Percentiles rank a stretch among this genome's conserved stretches.
Conservation (phyloP, 1,140 invertebrate species). For the Parapsyche elsis region DNA sequence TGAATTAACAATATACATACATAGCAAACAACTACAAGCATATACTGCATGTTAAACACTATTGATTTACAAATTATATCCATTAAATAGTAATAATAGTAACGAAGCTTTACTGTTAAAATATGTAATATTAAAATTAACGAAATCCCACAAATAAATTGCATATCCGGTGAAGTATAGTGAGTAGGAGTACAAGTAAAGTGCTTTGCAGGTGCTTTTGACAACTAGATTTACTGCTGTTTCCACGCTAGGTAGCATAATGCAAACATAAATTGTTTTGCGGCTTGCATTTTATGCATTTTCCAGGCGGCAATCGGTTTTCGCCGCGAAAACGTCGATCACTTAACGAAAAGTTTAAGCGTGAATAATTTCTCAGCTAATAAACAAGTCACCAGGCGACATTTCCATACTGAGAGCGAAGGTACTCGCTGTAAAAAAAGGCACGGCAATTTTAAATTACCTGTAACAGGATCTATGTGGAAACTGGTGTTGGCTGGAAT, state of each 20-base stretch:
- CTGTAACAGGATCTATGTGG: slow-evolving; percentile 82
- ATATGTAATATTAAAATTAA: too few species aligned
- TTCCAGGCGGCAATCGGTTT: slow-evolving; percentile 20
- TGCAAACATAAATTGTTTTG: slow-evolving; percentile 35
- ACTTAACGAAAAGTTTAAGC: not conserved
- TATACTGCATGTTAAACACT: too few species aligned
- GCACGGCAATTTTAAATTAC: slow-evolving; percentile 67
- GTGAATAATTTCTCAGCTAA: slow-evolving; percentile 5
- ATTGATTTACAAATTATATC: too few species aligned
- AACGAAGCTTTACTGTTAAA: too few species aligned
- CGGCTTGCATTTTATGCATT: slow-evolving; percentile 23
- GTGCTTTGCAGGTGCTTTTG: slow-evolving; percentile 34
- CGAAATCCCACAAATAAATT: not conserved
- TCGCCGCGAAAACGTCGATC: slow-evolving; percentile 27
- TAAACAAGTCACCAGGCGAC: not conserved
- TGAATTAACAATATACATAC: too few species aligned
- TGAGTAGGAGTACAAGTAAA: slow-evolving; percentile 24
- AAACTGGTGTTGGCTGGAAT: slow-evolving; percentile 87
- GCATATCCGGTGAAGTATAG: not conserved
- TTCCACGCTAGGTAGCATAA: slow-evolving; percentile 43
- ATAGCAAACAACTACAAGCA: too few species aligned
- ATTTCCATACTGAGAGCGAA: slow-evolving; percentile 5
- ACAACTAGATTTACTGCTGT: slow-evolving; percentile 27
- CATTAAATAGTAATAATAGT: too few species aligned
- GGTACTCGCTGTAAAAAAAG: not conserved